phyloP scores from a whole-genome alignment of 2,797 vertebrate genomes.

The Lacerta agilis region DNA sequence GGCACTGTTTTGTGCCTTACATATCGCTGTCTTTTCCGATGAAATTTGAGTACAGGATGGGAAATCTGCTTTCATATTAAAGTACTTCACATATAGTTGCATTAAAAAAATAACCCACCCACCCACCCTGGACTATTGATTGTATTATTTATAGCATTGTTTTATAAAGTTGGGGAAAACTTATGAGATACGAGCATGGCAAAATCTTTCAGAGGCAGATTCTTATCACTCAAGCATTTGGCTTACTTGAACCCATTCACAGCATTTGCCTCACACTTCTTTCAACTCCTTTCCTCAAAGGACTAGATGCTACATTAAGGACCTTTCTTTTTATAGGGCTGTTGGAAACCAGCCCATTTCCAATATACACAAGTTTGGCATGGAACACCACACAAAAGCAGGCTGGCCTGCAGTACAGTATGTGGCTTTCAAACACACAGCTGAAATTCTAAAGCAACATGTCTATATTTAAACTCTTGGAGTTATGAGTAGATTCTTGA shows the following conservation, averaged over 20 bases:
- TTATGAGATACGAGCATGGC: slow-evolving; percentile 2
- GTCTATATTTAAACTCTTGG: neutral
- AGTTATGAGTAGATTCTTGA: neutral
- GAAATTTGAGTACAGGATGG: too few species aligned
- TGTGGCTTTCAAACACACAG: neutral
- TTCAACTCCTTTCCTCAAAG: slow-evolving; percentile 6
- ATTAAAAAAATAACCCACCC: neutral
- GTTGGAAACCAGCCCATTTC: slow-evolving; percentile 33
- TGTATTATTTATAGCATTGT: slow-evolving; percentile 31
- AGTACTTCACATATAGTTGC: neutral
- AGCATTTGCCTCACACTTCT: neutral
- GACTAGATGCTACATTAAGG: slow-evolving; percentile 7
- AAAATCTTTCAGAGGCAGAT: slow-evolving; percentile 30
- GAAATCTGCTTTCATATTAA: neutral
- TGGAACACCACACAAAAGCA: neutral
- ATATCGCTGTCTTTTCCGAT: neutral
- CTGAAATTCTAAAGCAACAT: neutral
- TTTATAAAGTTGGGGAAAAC: slow-evolving; percentile 32
- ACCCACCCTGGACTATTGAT: too few species aligned
- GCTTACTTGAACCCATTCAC: slow-evolving; percentile 11
- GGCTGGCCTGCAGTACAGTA: neutral
- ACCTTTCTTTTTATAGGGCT: slow-evolving; percentile 44
- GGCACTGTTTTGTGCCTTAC: neutral
- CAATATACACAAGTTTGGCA: neutral
- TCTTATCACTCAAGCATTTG: slow-evolving; percentile 19